phyloP scores from a whole-genome alignment of 2,888 invertebrate species.

The Tenthredo mesomela region DNA sequence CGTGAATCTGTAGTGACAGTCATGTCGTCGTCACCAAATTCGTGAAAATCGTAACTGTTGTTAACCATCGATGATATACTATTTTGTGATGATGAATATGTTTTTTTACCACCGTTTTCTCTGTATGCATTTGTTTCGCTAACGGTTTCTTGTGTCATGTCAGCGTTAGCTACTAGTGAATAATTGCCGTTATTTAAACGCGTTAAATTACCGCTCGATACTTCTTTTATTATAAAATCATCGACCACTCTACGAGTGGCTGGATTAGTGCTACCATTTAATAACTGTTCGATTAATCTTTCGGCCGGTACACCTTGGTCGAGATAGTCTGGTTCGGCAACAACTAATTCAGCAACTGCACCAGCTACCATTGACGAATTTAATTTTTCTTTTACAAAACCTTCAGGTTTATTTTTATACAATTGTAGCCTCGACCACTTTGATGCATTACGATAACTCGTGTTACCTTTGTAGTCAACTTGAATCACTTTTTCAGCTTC shows the following conservation, averaged over 20 bases:
- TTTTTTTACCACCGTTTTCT: conserved; percentile 32
- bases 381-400: conserved; percentile 79
- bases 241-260: conserved; percentile 83
- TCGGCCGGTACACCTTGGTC: conserved; percentile 86
- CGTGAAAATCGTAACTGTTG: conserved; percentile 68
- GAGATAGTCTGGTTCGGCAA: conserved; percentile 86
- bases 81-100: neutral
- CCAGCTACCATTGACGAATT: conserved; percentile 81
- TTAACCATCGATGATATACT: conserved; percentile 57
- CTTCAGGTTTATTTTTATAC: conserved; percentile 78
- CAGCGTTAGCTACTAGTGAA: conserved; percentile 82
- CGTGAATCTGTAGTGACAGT: conserved; percentile 67
- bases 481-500: conserved; percentile 88
- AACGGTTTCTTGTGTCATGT: conserved; percentile 63
- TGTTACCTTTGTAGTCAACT: conserved; percentile 93
- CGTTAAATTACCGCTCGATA: conserved; percentile 84
- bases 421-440: conserved; percentile 81
- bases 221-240: conserved; percentile 83
- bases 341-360: conserved; percentile 86
- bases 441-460: conserved; percentile 91
- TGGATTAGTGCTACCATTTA: conserved; percentile 81
- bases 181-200: conserved; percentile 85
- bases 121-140: conserved; percentile 41
- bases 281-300: conserved; percentile 83
- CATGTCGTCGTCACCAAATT: conserved; percentile 68